Conservation (phyloP, 2,888 invertebrate species). For the Microplitis deprimator region DNA sequence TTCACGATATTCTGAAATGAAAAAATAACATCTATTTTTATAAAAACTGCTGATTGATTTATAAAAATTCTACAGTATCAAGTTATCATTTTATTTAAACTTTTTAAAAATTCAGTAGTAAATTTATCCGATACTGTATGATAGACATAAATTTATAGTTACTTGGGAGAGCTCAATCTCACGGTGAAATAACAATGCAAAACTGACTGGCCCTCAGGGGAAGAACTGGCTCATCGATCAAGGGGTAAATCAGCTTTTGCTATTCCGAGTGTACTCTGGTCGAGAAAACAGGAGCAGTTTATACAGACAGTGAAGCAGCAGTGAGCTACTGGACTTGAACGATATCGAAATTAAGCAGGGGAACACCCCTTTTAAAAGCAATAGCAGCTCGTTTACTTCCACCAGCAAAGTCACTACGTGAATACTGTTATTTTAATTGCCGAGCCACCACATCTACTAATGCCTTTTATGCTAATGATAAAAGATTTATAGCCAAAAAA, state of each 20-base stretch:
- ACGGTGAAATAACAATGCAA: conserved; percentile 51
- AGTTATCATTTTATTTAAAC: no score
- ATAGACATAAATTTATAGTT: background rate
- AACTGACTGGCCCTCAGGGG: conserved; percentile 51
- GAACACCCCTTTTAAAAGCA: conserved; percentile 43
- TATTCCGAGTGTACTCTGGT: conserved; percentile 10
- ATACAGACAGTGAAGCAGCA: conserved; percentile 35
- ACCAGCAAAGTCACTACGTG: conserved; percentile 35
- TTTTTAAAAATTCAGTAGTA: background rate
- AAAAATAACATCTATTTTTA: no score
- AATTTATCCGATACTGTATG: conserved; percentile 13
- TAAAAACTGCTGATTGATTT: no score
- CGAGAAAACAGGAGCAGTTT: conserved; percentile 1
- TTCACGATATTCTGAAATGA: no score
- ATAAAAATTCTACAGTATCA: no score
- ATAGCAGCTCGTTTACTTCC: conserved; percentile 27
- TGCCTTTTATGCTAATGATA: conserved; percentile 64
- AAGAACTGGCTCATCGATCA: conserved; percentile 58
- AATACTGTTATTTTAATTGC: conserved; percentile 64
- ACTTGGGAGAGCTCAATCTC: conserved; percentile 48
- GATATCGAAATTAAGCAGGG: conserved; percentile 29
- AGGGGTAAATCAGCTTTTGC: conserved; percentile 45
- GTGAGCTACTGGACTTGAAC: conserved; percentile 26
- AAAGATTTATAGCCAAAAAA: conserved; percentile 56
- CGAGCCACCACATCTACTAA: conserved; percentile 59